phyloP scores from a whole-genome alignment of 2,888 invertebrate species.

The Cyrtodaria siliqua region DNA sequence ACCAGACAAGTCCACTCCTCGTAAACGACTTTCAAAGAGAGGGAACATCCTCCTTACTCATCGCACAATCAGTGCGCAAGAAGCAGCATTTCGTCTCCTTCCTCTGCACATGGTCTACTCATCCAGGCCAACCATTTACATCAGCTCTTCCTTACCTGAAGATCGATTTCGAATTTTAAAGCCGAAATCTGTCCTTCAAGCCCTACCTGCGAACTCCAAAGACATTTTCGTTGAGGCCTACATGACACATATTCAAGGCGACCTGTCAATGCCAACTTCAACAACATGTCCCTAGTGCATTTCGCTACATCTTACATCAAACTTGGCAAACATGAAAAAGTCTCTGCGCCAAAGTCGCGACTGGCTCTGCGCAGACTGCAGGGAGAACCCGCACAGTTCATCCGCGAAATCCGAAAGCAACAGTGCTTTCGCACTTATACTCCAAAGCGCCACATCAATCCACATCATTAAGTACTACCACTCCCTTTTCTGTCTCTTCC shows the following conservation, averaged over 20 bases:
- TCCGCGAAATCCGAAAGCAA: slow-evolving; percentile 3
- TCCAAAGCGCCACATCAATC: neutral
- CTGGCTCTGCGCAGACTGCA: neutral
- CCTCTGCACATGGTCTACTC: slow-evolving; percentile 9
- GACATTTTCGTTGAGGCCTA: slow-evolving; percentile 7
- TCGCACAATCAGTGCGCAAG: slow-evolving; percentile 13
- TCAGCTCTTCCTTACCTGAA: neutral
- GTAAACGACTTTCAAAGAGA: slow-evolving; percentile 11
- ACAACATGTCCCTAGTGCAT: slow-evolving; percentile 5
- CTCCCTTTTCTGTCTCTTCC: neutral
- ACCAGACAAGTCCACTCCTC: neutral
- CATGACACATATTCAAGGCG: slow-evolving; percentile 21
- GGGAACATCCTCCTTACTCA: slow-evolving; percentile 23
- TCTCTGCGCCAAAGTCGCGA: neutral
- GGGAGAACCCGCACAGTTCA: slow-evolving; percentile 12
- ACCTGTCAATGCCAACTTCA: slow-evolving; percentile 1
- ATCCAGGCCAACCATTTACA: slow-evolving; percentile 13
- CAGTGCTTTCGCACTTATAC: slow-evolving; percentile 2
- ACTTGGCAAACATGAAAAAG: slow-evolving; percentile 7
- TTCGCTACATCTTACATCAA: slow-evolving; percentile 21
- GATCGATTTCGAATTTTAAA: slow-evolving; percentile 11
- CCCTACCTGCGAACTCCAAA: slow-evolving; percentile 3
- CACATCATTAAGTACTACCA: neutral
- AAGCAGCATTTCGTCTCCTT: slow-evolving; percentile 14
- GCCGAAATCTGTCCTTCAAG: slow-evolving; percentile 1